Conservation (phyloP, 2,797 vertebrate species). For the Mallotus villosus region DNA sequence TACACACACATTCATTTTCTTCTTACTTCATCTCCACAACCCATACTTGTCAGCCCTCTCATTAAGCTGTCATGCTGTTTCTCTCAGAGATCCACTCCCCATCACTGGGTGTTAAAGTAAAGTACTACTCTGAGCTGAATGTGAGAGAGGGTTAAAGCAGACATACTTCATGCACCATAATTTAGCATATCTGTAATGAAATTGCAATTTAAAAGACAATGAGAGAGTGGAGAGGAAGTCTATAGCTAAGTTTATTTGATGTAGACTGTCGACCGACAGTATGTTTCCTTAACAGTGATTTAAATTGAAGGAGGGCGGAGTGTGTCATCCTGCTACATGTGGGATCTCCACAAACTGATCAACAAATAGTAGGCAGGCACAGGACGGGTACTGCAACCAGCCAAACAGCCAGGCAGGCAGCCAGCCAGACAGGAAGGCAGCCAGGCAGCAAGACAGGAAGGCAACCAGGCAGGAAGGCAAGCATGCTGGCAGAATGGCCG, state of each 20-base stretch:
- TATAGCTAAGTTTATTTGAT: no score
- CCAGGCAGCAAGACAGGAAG: background rate
- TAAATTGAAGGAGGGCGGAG: background rate
- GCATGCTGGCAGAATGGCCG: no score
- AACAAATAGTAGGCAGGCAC: background rate
- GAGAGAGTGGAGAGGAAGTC: no score
- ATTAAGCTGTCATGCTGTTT: conserved; percentile 60
- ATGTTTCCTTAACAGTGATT: background rate
- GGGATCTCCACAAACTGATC: no score
- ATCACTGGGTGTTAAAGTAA: conserved; percentile 56
- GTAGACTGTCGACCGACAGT: background rate
- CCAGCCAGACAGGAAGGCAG: background rate
- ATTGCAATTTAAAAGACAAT: no score
- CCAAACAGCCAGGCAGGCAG: background rate
- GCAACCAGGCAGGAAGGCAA: background rate
- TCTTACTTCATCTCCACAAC: conserved; percentile 41
- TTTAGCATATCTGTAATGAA: no score
- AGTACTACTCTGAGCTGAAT: conserved; percentile 44
- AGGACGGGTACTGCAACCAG: background rate
- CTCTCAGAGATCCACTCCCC: conserved; percentile 41
- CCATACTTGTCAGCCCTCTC: conserved; percentile 56
- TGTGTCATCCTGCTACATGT: background rate
- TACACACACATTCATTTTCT: background rate
- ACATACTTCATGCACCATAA: no score
- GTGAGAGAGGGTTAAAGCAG: background rate